Evolutionary conservation across 1,140 invertebrate genomes (phyloP), one percentile per base, ranked within the genome.

Genomic region (Danaus melanippus): DNA sequence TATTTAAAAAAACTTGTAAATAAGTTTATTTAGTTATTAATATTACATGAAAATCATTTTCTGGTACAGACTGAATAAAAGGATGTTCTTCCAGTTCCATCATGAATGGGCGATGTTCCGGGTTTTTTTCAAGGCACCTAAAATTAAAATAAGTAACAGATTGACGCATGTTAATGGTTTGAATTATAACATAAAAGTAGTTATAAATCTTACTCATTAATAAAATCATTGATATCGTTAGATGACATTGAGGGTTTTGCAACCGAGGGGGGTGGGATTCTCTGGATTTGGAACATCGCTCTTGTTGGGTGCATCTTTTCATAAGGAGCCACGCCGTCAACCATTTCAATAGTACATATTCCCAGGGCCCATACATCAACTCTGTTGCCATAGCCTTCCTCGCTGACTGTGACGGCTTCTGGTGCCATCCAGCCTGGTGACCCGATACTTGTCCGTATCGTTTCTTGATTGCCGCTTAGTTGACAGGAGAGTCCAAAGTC

Each of bases 361-460:
- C 97, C 96, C 44, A 97, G 69, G 2, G 95, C 93, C 96, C 96
- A 98, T n/a, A 97, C 93, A 82, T 97, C 96, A 32, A 90, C 91
- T 12, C 93, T 90, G 70, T 90, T 91, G 48, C 93, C 91, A 79
- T 97, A 94, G 10, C 89, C 43, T 69, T 74, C 69, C 32, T 74
- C 76, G 15, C 64, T 66, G 32, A 64, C 56, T 0, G 67, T 64
- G 8, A 84, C 72, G 3, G 95, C 90, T 88, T 97, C 96, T 1
- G 96, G 96, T 1, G 96, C 95, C 94, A 97, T 96, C 94, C 95
- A 97, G 67, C 92, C 94, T 1, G 96, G 95, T 1, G 95, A 96
- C 8, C 96, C 96, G 21, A 97, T 92, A 72, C 93, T 94, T 1
- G 92, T 92, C 53, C 86, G 87, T 7, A 91, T 83, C 69, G 89